Evolutionary conservation across 1,140 invertebrate species (phyloP), one percentile per base, ranked within the genome.

Genomic region (Centruroides vittatus): DNA sequence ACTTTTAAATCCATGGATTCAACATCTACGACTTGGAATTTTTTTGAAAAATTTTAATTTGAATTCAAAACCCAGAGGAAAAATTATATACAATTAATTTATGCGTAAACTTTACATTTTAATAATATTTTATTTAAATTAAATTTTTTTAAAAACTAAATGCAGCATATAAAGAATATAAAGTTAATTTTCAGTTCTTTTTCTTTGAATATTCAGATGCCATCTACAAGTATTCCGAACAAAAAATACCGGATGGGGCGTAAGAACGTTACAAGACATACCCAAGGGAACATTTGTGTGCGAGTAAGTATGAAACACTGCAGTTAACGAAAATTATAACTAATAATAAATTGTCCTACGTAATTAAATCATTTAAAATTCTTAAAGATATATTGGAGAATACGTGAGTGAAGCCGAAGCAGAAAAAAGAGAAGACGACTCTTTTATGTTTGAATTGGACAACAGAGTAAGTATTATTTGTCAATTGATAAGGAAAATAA

Each of bases 381-480:
- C 47, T 55, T 46, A 9, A 8, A 84, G 86, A 71, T 95, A 94
- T 73, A 83, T 88, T 56, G 92, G 92, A 7, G 90, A 94, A 76
- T 82, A 94, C 47, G 84, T 95, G 61, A 82, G 84, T 3, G 86
- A 88, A 69, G 80, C 78, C 3, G 85, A 88, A 70, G 90, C 91
- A 35, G 88, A 92, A 76, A 80, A 84, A 47, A 74, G 91, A 58
- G 81, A 86, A 67, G 84, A 90, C 71, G 92, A 95, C 74, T 89
- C 87, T 12, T 95, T 93, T 73, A 79, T 95, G 62, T 95, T 94
- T 77, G 88, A 93, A 74, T 76, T 95, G 50, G 89, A 87, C 62
- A 86, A 85, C 70, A 78, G 79, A 72, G 84, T 85, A 76, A 73
- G 76, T 60, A 12, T 58, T 49, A 4, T n/a, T 52, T n/a, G 9